These are phyloP conservation scores for Eledona agricola DNA, from an alignment of 2,888 invertebrate genomes.

Conservation along the genomic window DNA sequence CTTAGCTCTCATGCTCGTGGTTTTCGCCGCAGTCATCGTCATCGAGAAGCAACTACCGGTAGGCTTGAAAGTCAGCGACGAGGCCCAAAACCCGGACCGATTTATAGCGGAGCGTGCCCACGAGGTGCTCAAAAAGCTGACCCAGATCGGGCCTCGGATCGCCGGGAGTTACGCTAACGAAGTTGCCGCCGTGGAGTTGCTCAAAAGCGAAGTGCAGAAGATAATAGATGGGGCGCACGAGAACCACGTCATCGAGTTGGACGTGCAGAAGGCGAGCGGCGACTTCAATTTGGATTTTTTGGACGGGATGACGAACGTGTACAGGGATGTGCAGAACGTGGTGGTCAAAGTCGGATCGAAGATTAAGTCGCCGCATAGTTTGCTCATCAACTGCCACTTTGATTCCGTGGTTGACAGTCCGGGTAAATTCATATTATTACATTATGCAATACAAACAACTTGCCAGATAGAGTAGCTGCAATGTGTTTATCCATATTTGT, in stretches of 20 bases:
- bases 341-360: conserved; percentile 71
- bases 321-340: conserved; percentile 74
- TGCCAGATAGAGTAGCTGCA: too few species aligned
- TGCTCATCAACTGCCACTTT: conserved; percentile 81
- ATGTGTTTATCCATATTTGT: neutral
- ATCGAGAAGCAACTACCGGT: conserved; percentile 70
- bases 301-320: conserved; percentile 77
- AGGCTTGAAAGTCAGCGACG: conserved; percentile 63
- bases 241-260: conserved; percentile 64
- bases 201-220: conserved; percentile 61
- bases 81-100: conserved; percentile 58
- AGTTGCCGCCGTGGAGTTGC: conserved; percentile 65
- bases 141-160: conserved; percentile 69
- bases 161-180: conserved; percentile 77
- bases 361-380: conserved; percentile 65
- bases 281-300: conserved; percentile 75
- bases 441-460: too few species aligned
- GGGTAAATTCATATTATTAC: too few species aligned
- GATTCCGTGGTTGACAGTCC: conserved; percentile 78
- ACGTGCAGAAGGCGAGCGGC: conserved; percentile 72
- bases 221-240: conserved; percentile 63
- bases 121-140: conserved; percentile 70
- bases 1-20: conserved; percentile 64
- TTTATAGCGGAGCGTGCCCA: conserved; percentile 74
- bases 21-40: conserved; percentile 66